phyloP scores from a whole-genome alignment of 1,140 invertebrate species.

The Panagrolaimus sp. region DNA sequence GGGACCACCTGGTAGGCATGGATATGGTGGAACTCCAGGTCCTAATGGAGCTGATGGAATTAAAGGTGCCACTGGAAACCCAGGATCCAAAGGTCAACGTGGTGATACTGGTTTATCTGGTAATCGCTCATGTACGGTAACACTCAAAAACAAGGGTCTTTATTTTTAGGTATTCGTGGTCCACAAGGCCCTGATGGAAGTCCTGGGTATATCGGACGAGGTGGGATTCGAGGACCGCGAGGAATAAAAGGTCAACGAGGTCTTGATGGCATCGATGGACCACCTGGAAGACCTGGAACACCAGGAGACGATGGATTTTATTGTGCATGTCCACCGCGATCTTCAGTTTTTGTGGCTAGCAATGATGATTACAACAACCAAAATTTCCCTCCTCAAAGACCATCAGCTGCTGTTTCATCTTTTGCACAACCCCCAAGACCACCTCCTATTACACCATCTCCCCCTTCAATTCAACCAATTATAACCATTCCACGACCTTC shows the following conservation, averaged over 20 bases:
- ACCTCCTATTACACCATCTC: no score
- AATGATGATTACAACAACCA: neutral
- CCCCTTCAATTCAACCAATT: no score
- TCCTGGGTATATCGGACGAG: neutral
- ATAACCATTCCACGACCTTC: no score
- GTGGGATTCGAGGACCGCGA: neutral
- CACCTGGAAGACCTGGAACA: neutral
- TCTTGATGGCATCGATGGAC: conserved; percentile 3
- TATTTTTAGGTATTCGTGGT: neutral
- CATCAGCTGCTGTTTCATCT: no score
- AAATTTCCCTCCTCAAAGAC: no score
- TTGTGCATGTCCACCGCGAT: conserved; percentile 4
- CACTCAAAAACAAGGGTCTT: no score
- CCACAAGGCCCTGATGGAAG: conserved; percentile 1
- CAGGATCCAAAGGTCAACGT: neutral
- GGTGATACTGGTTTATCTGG: conserved; percentile 2
- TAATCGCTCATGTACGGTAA: no score
- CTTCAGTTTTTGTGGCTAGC: neutral
- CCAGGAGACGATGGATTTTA: neutral
- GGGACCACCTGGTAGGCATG: neutral
- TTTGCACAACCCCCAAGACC: no score
- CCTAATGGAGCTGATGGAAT: neutral
- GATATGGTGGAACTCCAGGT: neutral
- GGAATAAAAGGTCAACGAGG: conserved; percentile 2
- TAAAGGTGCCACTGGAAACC: neutral